A percentile compares a stretch with the other conserved stretches of the same genome.
phyloP scores from a whole-genome alignment of 2,113 vertebrate genomes.

The Tychaedon coryphoeus region DNA sequence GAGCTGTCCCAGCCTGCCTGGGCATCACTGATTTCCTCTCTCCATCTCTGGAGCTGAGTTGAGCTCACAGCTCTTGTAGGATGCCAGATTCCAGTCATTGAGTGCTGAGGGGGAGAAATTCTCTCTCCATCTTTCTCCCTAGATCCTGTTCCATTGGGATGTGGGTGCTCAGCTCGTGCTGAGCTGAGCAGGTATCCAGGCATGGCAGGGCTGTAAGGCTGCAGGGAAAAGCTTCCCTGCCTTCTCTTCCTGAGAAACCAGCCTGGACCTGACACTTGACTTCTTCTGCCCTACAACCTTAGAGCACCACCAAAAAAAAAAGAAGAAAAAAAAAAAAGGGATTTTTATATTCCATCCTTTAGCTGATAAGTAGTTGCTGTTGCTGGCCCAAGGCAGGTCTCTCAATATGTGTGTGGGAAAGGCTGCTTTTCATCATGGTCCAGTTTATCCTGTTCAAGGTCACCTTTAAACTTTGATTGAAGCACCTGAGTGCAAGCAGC shows the following conservation, averaged over 20 bases:
- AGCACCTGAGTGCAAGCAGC: not conserved
- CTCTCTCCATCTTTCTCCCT: not conserved
- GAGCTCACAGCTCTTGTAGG: not conserved
- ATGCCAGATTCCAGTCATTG: not conserved
- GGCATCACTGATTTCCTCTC: not conserved
- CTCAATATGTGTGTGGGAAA: rapidly evolving
- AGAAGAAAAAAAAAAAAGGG: not conserved
- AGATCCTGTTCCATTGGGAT: rapidly evolving
- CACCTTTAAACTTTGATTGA: not conserved
- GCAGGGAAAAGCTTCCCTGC: not conserved
- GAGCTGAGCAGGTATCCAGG: not conserved
- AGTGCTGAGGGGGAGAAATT: rapidly evolving
- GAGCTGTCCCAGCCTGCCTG: not conserved
- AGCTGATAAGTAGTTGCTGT: not conserved
- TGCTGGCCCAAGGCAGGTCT: not conserved
- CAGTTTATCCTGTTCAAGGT: not conserved
- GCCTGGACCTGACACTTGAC: not conserved
- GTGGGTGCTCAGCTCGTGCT: not conserved
- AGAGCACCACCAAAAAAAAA: not conserved
- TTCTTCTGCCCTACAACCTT: rapidly evolving
- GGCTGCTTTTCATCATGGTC: not conserved
- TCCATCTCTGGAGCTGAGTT: not conserved
- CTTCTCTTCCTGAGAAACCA: not conserved
- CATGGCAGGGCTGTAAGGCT: not conserved
- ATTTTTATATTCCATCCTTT: not conserved